Base-by-base conservation (phyloP, 2,113 vertebrate genomes). In the Corythornis madagascariensis region DNA sequence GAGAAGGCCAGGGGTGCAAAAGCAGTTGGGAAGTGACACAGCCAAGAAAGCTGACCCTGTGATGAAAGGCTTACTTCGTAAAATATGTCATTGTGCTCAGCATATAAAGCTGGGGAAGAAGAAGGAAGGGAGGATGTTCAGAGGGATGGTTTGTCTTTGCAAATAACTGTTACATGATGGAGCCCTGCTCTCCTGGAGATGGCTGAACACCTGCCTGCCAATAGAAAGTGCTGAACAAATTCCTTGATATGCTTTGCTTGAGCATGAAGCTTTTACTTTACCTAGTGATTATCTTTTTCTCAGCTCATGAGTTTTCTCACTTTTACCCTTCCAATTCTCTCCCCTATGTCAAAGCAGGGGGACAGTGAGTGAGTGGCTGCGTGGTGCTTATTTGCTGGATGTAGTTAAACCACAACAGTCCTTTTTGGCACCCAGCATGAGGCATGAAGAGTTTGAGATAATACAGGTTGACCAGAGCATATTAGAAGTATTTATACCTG, bases 401-500 rank as follows among this genome's bases (percentile, higher is more conserved):
- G 42, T 42, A 8, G 25, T 85, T 88, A 76, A 71, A 56, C 26
- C 35, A 31, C 11, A 9, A 52, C 52, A 53, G 31, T 43, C 18
- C 7, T 78, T 81, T 63, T 45, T 64, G 78, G 38, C 11, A 13
- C 52, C 43, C 57, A 76, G 0, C 10, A 9, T 76, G 74, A 64
- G 31, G 7, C 45, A 65, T 8, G 5, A 13, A 43, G 63, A 16
- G 10, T 71, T 80, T 88, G 45, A 45, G 33, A 50, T 71, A 90
- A 40, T 53, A 75, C 13, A 84, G 84, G 66, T 66, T 84, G 57
- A 56, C 64, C 47, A 84, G 40, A 84, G 57, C 9, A 18, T 66
- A 56, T 88, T 76, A 71, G 57, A 76, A 45, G 17, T 31, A 45
- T 88, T 91, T 76, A 35, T 80, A 42, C 66, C 57, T 84, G 57